Conservation (phyloP, 2,797 vertebrate genomes). For the Schizothorax lantsangensis region DNA sequence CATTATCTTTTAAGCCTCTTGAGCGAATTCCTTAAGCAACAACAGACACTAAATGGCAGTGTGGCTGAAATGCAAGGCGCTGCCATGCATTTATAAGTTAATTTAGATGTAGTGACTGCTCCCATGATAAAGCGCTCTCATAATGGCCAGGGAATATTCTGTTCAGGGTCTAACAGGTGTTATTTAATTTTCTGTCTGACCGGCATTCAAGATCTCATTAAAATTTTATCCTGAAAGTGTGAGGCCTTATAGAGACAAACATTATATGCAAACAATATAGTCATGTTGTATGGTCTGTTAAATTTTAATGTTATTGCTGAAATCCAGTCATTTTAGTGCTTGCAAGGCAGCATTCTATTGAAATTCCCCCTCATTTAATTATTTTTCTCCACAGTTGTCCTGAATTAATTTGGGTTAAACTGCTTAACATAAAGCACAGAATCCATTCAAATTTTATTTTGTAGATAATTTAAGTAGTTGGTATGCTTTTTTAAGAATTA, state of each 20-base stretch:
- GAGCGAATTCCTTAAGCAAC: conserved; percentile 44
- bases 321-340: neutral
- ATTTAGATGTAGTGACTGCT: conserved; percentile 63
- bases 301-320: neutral
- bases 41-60: conserved; percentile 37
- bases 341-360: neutral
- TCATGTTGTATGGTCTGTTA: conserved; percentile 26
- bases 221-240: conserved; percentile 55
- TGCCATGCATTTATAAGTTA: conserved; percentile 61
- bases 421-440: neutral
- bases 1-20: conserved; percentile 42
- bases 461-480: neutral
- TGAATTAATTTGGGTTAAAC: neutral
- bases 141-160: conserved; percentile 69
- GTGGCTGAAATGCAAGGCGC: conserved; percentile 27
- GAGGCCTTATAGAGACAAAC: conserved; percentile 5
- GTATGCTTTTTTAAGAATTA: neutral
- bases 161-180: conserved; percentile 72
- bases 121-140: conserved; percentile 56
- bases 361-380: neutral
- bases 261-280: conserved; percentile 53
- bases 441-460: neutral
- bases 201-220: conserved; percentile 76
- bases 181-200: conserved; percentile 75
- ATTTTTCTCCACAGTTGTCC: neutral